Evolutionary conservation across 2,797 vertebrate genomes (phyloP), one percentile per base, ranked within the genome.

Genomic region (Acanthis flammea): DNA sequence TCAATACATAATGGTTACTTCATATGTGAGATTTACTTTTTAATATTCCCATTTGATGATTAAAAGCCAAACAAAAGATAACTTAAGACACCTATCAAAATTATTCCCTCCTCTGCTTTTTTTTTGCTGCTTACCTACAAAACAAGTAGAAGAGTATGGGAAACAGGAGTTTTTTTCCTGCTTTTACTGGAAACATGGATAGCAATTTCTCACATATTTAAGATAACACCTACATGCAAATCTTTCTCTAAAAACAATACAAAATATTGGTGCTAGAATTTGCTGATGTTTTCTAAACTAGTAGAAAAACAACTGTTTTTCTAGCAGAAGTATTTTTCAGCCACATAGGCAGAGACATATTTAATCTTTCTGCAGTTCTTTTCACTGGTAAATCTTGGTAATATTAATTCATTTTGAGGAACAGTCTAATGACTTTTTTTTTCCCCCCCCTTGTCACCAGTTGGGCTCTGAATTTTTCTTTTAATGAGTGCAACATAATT

Each of bases 401-500:
- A 81, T 63, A 90, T 71, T 70, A 90, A 92, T 82, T 60, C 48
- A 76, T 30, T 92, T 55, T 37, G 62, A 94, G n/a, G 75, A 94
- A 78, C 17, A 60, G 10, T 12, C 25, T 88, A 73, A 71, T 27
- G 48, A 37, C 85, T 45, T 88, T 80, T 83, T 83, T 76, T 79
- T 51, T 2, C 1, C 6, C 45, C 17, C 41, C 16, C 61, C 58
- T 84, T 82, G 68, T 80, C 61, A 71, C 82, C 15, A 14, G 67
- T 73, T 68, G 86, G 82, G 74, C 53, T 93, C 70, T 68, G 79
- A 96, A 92, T 70, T 67, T 82, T 90, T 92, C 77, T 79, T 93
- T 94, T 97, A 97, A 97, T 95, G 89, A 97, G 96, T 48, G 71
- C 68, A 19, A 89, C 24, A 83, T 97, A 96, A 97, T 96, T 97